Evolutionary conservation across 2,888 invertebrate species (phyloP), one percentile per base, ranked within the genome.

Genomic region (Pyrocoelia pectoralis): DNA sequence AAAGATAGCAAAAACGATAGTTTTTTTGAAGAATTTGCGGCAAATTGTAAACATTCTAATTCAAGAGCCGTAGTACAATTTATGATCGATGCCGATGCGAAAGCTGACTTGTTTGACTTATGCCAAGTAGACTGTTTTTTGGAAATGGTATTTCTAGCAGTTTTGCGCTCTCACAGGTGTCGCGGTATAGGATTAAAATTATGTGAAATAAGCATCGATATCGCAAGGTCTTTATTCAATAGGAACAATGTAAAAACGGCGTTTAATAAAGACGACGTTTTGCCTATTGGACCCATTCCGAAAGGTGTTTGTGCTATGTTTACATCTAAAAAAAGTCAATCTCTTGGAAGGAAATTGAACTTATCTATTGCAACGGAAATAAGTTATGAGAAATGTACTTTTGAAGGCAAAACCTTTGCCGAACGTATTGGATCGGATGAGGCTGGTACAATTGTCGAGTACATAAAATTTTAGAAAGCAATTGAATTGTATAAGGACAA

Each of bases 81-180:
- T 73, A 91, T 91, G 90, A 84, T 86, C 14, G 79, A 84, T 48
- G 83, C 88, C 3, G 91, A 91, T 67, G 79, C 77, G 0, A 80
- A 80, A 63, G 83, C 85, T 40, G 85, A 91, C 74, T 80, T 90
- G 1, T 90, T 89, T 76, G 81, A 86, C 56, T 82, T 86, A 77
- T 88, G 84, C 70, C 81, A 85, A 14, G 83, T 85, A 0, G 84
- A 88, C 59, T 88, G 88, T 74, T 81, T 88, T 1, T 73, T 90
- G 41, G 91, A 91, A 78, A 77, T 90, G 12, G 89, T 89, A 89
- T 91, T 90, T 68, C 70, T 91, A 15, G 87, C 82, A 0, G 88
- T 88, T 0, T 71, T 83, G 1, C 82, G 83, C 0, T 80, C 84
- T 17, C 86, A 85, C 66, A 82, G 85, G 57, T 72, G 79, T 0